Conservation (phyloP, 2,113 vertebrate species). For the Oophaga pumilio region DNA sequence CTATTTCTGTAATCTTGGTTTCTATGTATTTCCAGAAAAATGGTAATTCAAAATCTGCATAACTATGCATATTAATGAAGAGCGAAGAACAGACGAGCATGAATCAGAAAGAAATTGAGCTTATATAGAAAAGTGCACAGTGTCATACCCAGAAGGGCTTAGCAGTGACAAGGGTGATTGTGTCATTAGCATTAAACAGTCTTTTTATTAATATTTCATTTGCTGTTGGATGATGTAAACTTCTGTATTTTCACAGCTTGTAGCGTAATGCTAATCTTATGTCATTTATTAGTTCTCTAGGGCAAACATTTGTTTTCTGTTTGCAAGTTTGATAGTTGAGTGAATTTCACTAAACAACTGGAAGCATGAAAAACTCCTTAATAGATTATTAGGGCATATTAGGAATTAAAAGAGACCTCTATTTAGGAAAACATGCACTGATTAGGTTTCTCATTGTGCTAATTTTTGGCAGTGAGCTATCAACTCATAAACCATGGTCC, state of each 20-base stretch:
- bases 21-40: constrained; percentile 56
- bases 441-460: background rate
- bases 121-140: constrained; percentile 22
- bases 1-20: constrained; percentile 57
- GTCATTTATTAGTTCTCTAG: background rate
- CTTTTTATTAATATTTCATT: constrained; percentile 16
- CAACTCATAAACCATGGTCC: background rate
- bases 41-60: constrained; percentile 58
- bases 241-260: constrained; percentile 28
- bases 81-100: constrained; percentile 16
- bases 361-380: background rate
- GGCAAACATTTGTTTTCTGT: constrained; percentile 6
- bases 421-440: background rate
- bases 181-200: constrained; percentile 33
- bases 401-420: background rate
- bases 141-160: constrained; percentile 22
- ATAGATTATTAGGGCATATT: background rate
- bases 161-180: constrained; percentile 39
- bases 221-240: constrained; percentile 15
- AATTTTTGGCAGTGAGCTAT: background rate
- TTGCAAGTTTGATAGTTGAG: background rate
- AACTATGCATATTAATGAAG: constrained; percentile 56
- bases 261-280: background rate
- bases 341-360: background rate
- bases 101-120: constrained; percentile 36